Evolutionary conservation across 2,113 vertebrate species (phyloP).

Genomic region (Rhizomys pruinosus): DNA sequence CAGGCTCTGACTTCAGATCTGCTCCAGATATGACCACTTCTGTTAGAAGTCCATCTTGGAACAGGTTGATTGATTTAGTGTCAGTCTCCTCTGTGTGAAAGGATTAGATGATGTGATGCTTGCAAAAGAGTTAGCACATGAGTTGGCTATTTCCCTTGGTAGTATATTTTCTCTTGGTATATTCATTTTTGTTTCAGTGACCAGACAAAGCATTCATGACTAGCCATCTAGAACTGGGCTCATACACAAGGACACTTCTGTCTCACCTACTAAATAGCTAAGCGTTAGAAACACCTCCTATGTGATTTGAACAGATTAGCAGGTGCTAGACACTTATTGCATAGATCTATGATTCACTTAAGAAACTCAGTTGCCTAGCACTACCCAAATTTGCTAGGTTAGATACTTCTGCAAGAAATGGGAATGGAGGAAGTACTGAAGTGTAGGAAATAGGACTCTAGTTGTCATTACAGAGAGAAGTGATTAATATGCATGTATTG

Average conservation of each 20-base stretch:
- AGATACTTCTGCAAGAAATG: background rate
- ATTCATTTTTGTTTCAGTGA: background rate
- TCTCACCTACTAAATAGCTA: background rate
- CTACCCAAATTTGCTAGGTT: background rate
- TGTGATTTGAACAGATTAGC: background rate
- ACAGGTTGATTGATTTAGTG: background rate
- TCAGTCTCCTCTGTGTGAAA: background rate
- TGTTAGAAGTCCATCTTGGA: background rate
- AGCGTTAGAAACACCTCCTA: background rate
- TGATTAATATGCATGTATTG: background rate
- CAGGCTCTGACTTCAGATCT: background rate
- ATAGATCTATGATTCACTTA: background rate
- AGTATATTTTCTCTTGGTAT: background rate
- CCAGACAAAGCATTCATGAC: background rate
- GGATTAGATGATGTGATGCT: background rate
- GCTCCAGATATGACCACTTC: background rate
- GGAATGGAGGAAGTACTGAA: background rate
- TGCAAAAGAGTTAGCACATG: background rate
- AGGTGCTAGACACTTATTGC: background rate
- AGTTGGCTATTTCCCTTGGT: background rate
- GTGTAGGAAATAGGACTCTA: background rate
- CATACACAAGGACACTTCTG: background rate
- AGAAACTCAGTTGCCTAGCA: background rate
- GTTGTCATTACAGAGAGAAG: background rate
- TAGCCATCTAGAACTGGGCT: background rate